Evolutionary conservation across 30 jellyfish, hydroid and myxozoan species (phyloP).

Genomic region (Pseudorhiza aurosa): DNA sequence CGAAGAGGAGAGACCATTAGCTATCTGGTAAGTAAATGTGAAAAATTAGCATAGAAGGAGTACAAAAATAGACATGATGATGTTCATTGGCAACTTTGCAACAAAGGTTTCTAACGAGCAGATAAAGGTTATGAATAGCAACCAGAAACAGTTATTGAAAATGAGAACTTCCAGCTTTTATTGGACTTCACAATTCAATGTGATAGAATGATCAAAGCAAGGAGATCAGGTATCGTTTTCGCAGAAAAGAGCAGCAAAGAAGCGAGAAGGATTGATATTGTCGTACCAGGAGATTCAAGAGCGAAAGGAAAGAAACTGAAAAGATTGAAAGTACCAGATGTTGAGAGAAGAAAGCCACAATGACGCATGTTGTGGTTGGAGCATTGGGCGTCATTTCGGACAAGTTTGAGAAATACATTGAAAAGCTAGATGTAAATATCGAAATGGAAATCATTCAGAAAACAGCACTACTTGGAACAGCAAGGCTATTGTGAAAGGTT

Average conservation of each 20-base stretch:
- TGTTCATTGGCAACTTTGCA: background rate
- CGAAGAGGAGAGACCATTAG: constrained; percentile 21
- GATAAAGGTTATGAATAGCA: background rate
- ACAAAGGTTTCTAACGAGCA: background rate
- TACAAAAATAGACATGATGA: background rate
- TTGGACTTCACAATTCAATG: constrained; percentile 7
- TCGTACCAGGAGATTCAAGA: constrained; percentile 5
- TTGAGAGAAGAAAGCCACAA: background rate
- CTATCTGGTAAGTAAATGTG: constrained; percentile 10
- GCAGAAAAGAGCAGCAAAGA: background rate
- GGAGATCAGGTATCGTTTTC: background rate
- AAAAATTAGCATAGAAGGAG: constrained; percentile 5
- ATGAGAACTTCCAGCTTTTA: background rate
- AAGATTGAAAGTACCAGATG: background rate
- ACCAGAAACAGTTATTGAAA: background rate
- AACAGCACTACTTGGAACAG: background rate
- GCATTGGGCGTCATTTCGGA: constrained; percentile 5
- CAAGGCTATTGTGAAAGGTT: constrained; percentile 2
- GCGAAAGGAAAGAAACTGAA: background rate
- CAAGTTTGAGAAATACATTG: background rate
- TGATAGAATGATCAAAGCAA: constrained; percentile 9
- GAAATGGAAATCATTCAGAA: background rate
- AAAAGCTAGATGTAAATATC: background rate
- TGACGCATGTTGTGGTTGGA: constrained; percentile 5
- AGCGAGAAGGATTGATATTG: background rate